Evolutionary conservation across 1,140 invertebrate genomes (phyloP).

Genomic region (Yoshiicerus persimilis): DNA sequence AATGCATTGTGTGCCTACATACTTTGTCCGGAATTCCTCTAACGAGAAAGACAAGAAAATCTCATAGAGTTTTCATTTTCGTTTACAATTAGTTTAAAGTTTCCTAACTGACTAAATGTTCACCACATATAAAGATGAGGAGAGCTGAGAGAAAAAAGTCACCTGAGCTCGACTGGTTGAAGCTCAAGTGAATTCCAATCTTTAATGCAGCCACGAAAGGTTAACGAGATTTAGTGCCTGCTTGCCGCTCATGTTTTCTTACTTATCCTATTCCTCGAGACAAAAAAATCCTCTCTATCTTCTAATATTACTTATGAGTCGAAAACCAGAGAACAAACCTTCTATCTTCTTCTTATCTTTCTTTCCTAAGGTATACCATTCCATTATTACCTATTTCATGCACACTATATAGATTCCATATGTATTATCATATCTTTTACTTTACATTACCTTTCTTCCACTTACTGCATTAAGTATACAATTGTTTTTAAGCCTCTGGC

Average conservation of each 20-base stretch:
- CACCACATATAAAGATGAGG: background rate
- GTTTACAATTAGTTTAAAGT: background rate
- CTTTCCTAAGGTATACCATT: background rate
- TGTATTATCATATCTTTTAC: background rate
- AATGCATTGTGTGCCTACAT: background rate
- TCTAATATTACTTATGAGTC: conserved; percentile 7
- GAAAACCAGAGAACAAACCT: background rate
- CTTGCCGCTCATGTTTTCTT: conserved; percentile 12
- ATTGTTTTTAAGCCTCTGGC: conserved; percentile 35
- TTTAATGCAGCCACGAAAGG: conserved; percentile 36
- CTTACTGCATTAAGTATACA: background rate
- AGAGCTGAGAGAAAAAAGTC: background rate
- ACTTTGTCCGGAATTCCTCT: background rate
- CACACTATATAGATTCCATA: background rate
- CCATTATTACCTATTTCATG: background rate
- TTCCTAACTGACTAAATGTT: background rate
- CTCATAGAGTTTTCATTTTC: background rate
- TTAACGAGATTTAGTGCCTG: conserved; percentile 42
- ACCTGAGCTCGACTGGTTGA: background rate
- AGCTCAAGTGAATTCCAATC: conserved; percentile 36
- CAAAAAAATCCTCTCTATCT: conserved; percentile 4
- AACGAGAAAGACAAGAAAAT: background rate
- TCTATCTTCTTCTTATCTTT: background rate
- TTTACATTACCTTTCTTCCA: background rate
- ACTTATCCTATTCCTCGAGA: conserved; percentile 4